Percentiles rank a stretch among this genome's conserved stretches.
These are phyloP conservation scores for Drosophila biarmipes DNA, from an alignment of 1,140 invertebrate genomes.

Conservation along the genomic window DNA sequence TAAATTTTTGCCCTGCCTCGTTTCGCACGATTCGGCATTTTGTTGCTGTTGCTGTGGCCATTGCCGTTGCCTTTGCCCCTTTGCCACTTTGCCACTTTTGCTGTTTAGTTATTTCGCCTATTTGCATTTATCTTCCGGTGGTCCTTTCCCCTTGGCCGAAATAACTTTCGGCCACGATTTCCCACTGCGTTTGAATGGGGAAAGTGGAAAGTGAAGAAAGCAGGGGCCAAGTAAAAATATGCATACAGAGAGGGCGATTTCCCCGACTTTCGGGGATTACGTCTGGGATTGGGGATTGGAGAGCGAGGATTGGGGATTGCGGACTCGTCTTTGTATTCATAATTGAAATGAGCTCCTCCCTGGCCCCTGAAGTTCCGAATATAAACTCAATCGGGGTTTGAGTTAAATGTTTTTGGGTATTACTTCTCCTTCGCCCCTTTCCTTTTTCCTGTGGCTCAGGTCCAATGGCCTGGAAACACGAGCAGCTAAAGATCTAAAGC, in stretches of 20 bases:
- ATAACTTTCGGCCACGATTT: constrained; percentile 42
- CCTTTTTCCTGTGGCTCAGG: not conserved
- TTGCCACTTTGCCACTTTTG: constrained; percentile 29
- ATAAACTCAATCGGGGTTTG: constrained; percentile 27
- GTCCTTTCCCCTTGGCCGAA: constrained; percentile 13
- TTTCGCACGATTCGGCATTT: constrained; percentile 64
- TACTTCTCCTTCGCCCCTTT: not conserved
- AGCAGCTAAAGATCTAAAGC: constrained; percentile 6
- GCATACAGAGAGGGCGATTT: constrained; percentile 53
- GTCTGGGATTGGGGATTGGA: not conserved
- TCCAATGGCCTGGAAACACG: constrained; percentile 18
- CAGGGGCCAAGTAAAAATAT: constrained; percentile 23
- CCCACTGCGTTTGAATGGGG: constrained; percentile 15
- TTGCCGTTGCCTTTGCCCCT: constrained; percentile 20
- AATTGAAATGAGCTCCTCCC: constrained; percentile 39
- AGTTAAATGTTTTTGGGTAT: constrained; percentile 17
- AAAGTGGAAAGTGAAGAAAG: constrained; percentile 12
- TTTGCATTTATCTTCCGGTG: constrained; percentile 59
- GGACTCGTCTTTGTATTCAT: constrained; percentile 27
- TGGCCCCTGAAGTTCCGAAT: not conserved
- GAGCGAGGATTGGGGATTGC: not conserved
- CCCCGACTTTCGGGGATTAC: constrained; percentile 4
- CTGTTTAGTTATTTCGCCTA: constrained; percentile 67
- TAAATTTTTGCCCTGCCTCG: constrained; percentile 60
- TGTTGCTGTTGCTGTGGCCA: constrained; percentile 15